Percentiles rank a stretch among this genome's conserved stretches.
These are phyloP conservation scores for Rhea pennata DNA, from an alignment of 2,113 vertebrate genomes.

Conservation along the genomic window DNA sequence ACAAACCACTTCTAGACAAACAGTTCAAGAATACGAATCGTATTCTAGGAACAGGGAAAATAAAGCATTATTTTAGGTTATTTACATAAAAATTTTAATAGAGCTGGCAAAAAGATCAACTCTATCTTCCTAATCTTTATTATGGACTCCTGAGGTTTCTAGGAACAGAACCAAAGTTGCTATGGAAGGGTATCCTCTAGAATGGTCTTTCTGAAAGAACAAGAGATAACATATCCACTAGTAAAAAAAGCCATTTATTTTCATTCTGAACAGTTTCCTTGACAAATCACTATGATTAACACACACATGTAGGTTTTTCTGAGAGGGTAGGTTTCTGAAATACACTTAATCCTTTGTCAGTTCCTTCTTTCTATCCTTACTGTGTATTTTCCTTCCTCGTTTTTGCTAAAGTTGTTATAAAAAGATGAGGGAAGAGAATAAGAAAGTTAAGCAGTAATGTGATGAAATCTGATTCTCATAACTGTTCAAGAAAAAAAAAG, in stretches of 20 bases:
- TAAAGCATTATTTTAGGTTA: not conserved
- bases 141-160: not conserved
- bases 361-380: not conserved
- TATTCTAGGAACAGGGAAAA: not conserved
- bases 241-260: not conserved
- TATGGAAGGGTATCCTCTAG: not conserved
- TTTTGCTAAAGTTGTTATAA: not conserved
- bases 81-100: not conserved
- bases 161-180: not conserved
- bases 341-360: not conserved
- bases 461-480: not conserved
- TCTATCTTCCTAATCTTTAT: not conserved
- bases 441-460: accelerated
- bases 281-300: not conserved
- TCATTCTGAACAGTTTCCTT: not conserved
- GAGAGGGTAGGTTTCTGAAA: not conserved
- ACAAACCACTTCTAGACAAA: not conserved
- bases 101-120: not conserved
- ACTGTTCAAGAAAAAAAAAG: not conserved
- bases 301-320: not conserved
- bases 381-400: accelerated
- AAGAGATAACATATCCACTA: not conserved
- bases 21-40: not conserved
- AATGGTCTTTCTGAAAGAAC: not conserved
- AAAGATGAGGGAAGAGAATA: not conserved